phyloP scores from a whole-genome alignment of 2,113 vertebrate species.

The Neolamprologus cancellatus region DNA sequence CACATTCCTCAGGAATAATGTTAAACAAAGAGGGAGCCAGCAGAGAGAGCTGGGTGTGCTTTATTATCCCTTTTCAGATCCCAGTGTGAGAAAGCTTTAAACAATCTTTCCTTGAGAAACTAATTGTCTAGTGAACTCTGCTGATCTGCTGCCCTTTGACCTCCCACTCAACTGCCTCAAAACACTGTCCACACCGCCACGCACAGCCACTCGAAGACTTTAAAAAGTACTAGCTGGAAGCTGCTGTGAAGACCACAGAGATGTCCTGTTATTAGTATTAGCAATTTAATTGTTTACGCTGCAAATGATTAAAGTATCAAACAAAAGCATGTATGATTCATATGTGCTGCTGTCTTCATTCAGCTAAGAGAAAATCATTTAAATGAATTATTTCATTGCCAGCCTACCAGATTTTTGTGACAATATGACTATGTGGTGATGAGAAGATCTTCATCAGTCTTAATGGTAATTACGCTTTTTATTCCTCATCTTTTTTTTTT shows the following conservation, averaged over 20 bases:
- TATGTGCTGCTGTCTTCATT: not conserved
- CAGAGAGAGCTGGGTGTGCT: not conserved
- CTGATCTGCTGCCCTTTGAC: slow-evolving; percentile 9
- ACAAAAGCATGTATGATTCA: not conserved
- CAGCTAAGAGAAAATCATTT: not conserved
- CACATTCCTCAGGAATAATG: not conserved
- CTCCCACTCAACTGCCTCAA: not conserved
- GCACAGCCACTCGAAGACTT: not conserved
- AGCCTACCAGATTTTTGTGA: not conserved
- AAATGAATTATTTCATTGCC: not conserved
- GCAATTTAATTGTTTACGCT: not conserved
- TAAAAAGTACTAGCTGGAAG: not conserved
- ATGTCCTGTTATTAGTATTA: not conserved
- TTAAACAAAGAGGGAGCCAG: not conserved
- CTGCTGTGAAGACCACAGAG: not conserved
- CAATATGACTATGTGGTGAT: not conserved
- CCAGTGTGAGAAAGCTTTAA: slow-evolving; percentile 8
- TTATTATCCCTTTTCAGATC: not conserved
- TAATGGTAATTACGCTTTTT: not conserved
- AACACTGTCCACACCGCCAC: not conserved
- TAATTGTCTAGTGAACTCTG: slow-evolving; percentile 1
- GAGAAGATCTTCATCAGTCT: not conserved
- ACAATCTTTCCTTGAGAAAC: slow-evolving; percentile 24
- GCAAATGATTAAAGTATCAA: not conserved
- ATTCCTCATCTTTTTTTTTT: not conserved